A percentile compares a stretch with the other conserved stretches of the same genome.
These are phyloP conservation scores for Urechis unicinctus DNA, from an alignment of 2,888 invertebrate genomes.

Conservation along the genomic window DNA sequence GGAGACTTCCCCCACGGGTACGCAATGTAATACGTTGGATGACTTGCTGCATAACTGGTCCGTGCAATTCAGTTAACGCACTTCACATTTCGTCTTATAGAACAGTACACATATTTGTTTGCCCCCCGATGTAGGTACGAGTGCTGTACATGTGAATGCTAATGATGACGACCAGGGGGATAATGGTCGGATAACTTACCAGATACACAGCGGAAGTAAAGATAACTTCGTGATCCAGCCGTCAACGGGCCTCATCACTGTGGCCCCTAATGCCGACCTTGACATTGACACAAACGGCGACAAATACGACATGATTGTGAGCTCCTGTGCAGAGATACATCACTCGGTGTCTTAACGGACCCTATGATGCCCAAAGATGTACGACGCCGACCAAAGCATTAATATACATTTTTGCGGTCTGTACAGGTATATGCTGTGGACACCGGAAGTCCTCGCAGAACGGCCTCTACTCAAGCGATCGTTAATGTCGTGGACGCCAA, in stretches of 20 bases:
- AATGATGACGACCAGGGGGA: not conserved
- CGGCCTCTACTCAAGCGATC: conserved; percentile 67
- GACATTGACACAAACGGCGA: not conserved
- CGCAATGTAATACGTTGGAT: too few species aligned
- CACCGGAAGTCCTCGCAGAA: conserved; percentile 60
- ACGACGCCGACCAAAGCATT: too few species aligned
- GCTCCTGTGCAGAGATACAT: too few species aligned
- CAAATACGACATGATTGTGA: not conserved
- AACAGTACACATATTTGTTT: too few species aligned
- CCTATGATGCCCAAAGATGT: too few species aligned
- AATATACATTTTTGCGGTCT: not conserved
- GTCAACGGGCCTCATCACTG: not conserved
- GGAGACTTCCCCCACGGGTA: too few species aligned
- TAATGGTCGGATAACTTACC: not conserved
- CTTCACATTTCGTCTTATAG: too few species aligned
- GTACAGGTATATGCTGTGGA: conserved; percentile 62
- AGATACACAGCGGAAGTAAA: not conserved
- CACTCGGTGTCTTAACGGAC: too few species aligned
- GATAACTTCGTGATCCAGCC: not conserved
- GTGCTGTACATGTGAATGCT: not conserved
- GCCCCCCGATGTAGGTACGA: too few species aligned
- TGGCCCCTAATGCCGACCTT: not conserved
- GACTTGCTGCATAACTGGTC: too few species aligned
- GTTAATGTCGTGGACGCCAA: conserved; percentile 43
- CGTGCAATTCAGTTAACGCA: too few species aligned